Evolutionary conservation across 2,113 vertebrate genomes (phyloP), one percentile per base, ranked within the genome.

Genomic region (pig (Sus scrofa)): DNA sequence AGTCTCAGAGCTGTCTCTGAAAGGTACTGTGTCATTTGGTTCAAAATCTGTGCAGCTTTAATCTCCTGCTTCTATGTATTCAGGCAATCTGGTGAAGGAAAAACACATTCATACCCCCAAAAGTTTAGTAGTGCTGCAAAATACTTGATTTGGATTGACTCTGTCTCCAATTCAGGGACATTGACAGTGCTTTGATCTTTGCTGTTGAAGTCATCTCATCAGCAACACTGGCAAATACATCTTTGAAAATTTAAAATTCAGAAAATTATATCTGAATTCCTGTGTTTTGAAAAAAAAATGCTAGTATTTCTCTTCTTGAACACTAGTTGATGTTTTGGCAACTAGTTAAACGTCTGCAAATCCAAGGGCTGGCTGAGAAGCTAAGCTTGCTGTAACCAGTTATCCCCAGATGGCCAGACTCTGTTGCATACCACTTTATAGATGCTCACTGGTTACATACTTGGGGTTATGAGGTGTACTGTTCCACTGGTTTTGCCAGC

Each of bases 331-430:
- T 10, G 8, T 93, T 94, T 98, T 39, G 54, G 94, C 97, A 89
- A 75, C 81, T 97, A 89, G 95, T 98, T 97, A 82, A 67, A 68
- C 96, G 87, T 18, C 75, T 98, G 91, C 81, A 93, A 67, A 96
- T 96, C 96, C 94, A 96, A 95, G 77, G 89, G 60, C 87, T 91
- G 91, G 81, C 96, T 95, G 96, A 88, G 89, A 97, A 97, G 89
- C 91, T 96, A 37, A 86, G 71, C 85, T 97, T 93, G 88, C 74
- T 16, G 1, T 78, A 94, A 83, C 96, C 92, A 96, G 95, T 92
- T 98, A 96, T 96, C 92, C 98, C 97, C 98, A 98, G 96, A 98
- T 98, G 98, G 98, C 97, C 97, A 94, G 86, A 84, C 86, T 97
- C 95, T 58, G 37, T 73, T 97, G 96, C 91, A 89, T 97, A 97